Evolutionary conservation across 2,113 vertebrate genomes (phyloP).

Genomic region (Coreoperca whiteheadi): DNA sequence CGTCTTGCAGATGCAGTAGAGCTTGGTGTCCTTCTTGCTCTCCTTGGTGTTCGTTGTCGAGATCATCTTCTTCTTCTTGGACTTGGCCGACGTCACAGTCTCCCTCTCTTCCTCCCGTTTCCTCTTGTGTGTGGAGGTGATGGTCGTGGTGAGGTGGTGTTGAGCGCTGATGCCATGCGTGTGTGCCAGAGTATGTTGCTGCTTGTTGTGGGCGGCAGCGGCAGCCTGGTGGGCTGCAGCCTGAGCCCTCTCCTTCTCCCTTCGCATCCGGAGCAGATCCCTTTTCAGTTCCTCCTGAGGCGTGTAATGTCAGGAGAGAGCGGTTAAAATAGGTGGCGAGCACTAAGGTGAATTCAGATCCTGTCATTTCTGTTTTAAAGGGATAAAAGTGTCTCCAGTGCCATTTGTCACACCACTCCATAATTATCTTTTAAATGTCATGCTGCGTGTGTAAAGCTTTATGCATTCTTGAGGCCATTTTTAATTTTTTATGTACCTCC

Average conservation of each 20-base stretch:
- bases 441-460: background rate
- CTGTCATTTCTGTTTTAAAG: background rate
- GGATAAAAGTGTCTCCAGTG: background rate
- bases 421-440: background rate
- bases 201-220: slow-evolving; percentile 70
- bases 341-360: background rate
- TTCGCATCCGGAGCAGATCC: slow-evolving; percentile 91
- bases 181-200: slow-evolving; percentile 60
- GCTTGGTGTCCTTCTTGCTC: slow-evolving; percentile 96
- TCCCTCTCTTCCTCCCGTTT: slow-evolving; percentile 94
- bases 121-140: slow-evolving; percentile 88
- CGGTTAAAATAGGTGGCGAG: background rate
- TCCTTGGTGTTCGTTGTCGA: slow-evolving; percentile 94
- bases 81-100: slow-evolving; percentile 82
- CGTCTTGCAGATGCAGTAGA: slow-evolving; percentile 99
- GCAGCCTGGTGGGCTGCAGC: slow-evolving; percentile 84
- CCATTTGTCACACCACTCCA: background rate
- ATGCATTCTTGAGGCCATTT: background rate
- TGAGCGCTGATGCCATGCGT: slow-evolving; percentile 52
- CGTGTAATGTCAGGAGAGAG: background rate
- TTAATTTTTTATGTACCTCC: no score
- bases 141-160: slow-evolving; percentile 58
- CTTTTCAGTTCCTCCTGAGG: slow-evolving; percentile 94
- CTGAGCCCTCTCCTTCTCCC: slow-evolving; percentile 92
- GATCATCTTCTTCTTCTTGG: slow-evolving; percentile 99